Evolutionary conservation across 2,888 invertebrate species (phyloP).

Genomic region (Platypus cylindrus): DNA sequence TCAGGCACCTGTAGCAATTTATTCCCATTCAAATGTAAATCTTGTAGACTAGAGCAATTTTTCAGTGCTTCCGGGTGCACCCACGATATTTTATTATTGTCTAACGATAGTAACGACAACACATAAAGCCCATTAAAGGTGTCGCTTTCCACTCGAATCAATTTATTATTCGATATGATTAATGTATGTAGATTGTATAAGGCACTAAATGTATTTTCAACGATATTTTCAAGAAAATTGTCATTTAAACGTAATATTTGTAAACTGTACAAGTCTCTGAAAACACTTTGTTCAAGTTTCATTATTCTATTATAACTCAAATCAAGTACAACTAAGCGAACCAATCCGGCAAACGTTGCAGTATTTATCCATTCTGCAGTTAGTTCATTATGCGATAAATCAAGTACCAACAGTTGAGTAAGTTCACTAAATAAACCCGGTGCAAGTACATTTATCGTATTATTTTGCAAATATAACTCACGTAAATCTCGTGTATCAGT

Average conservation of each 20-base stretch:
- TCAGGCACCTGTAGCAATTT: slow-evolving; percentile 62
- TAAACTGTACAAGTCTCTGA: slow-evolving; percentile 64
- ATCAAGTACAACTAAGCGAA: slow-evolving; percentile 63
- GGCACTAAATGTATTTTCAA: slow-evolving; percentile 66
- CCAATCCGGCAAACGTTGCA: slow-evolving; percentile 64
- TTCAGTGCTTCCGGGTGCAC: slow-evolving; percentile 63
- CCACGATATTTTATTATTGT: slow-evolving; percentile 64
- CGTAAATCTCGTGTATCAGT: slow-evolving; percentile 63
- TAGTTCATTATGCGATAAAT: slow-evolving; percentile 66
- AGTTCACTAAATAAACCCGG: slow-evolving; percentile 68
- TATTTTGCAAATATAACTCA: slow-evolving; percentile 72
- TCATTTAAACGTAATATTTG: slow-evolving; percentile 71
- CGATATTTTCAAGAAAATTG: slow-evolving; percentile 62
- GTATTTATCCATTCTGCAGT: slow-evolving; percentile 74
- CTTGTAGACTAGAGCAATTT: slow-evolving; percentile 69
- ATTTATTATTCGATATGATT: slow-evolving; percentile 67
- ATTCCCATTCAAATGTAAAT: slow-evolving; percentile 73
- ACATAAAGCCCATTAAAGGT: slow-evolving; percentile 66
- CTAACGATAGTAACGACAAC: slow-evolving; percentile 62
- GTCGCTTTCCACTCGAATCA: slow-evolving; percentile 61
- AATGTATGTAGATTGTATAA: slow-evolving; percentile 68
- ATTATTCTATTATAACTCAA: slow-evolving; percentile 64
- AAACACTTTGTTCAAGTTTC: slow-evolving; percentile 61
- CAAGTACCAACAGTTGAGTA: slow-evolving; percentile 59
- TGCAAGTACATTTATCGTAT: slow-evolving; percentile 67